Percentiles rank a stretch among this genome's conserved stretches.
These are phyloP conservation scores for Smutsia temminckii DNA, from an alignment of 2,797 vertebrate genomes.

Conservation along the genomic window DNA sequence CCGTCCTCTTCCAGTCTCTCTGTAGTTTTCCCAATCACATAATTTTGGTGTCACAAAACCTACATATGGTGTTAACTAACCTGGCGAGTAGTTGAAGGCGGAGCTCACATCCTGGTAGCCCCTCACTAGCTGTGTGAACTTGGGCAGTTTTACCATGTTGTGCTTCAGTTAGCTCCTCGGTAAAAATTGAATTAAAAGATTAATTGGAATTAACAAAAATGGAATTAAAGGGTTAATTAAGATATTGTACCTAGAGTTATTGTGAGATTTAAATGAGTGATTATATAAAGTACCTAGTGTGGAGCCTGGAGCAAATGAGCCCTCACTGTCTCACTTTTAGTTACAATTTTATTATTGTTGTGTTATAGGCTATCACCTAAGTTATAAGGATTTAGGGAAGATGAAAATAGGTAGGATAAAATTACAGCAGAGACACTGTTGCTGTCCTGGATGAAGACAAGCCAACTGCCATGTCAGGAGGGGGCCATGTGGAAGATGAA, in stretches of 20 bases:
- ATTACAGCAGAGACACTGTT: background rate
- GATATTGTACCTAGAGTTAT: too few species aligned
- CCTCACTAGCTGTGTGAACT: background rate
- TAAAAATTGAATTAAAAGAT: background rate
- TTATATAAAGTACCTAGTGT: background rate
- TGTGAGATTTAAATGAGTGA: background rate
- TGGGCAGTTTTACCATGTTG: background rate
- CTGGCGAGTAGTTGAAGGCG: background rate
- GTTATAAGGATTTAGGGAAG: background rate
- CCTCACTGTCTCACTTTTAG: too few species aligned
- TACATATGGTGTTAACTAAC: background rate
- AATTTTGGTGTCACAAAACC: background rate
- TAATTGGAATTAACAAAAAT: too few species aligned
- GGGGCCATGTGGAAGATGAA: background rate
- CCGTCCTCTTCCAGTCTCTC: background rate
- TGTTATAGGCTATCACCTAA: background rate
- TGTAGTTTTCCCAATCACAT: background rate
- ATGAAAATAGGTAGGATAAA: background rate
- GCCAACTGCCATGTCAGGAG: background rate
- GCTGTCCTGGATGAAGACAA: background rate
- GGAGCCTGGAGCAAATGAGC: background rate
- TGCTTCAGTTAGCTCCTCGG: background rate
- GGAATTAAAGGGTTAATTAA: too few species aligned
- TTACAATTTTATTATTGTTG: background rate
- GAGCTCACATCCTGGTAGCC: background rate